A percentile compares a stretch with the other conserved stretches of the same genome.
Evolutionary conservation across 1,140 invertebrate genomes (phyloP).

Genomic region (Sesamia nonagrioides): DNA sequence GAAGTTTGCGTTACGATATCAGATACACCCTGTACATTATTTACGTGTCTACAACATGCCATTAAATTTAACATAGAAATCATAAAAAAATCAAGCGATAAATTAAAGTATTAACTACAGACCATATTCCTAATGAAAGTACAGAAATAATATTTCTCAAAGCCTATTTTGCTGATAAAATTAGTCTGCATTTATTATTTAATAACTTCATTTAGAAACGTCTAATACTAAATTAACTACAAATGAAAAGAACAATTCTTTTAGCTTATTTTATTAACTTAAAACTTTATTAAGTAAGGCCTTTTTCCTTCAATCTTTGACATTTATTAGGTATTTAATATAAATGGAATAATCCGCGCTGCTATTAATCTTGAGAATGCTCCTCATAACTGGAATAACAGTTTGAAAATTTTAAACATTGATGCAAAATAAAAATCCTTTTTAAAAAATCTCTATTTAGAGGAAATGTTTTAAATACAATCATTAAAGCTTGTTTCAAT

Average conservation of each 20-base stretch:
- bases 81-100: not conserved
- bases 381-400: slow-evolving; percentile 22
- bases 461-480: too few species aligned
- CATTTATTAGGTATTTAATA: slow-evolving; percentile 21
- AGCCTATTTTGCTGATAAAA: too few species aligned
- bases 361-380: slow-evolving; percentile 20
- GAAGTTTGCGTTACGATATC: too few species aligned
- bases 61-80: too few species aligned
- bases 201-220: too few species aligned
- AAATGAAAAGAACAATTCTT: not conserved
- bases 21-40: too few species aligned
- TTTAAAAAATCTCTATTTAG: too few species aligned
- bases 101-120: not conserved
- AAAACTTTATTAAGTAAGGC: slow-evolving; percentile 19
- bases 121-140: not conserved
- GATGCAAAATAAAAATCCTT: not conserved
- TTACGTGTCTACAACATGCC: too few species aligned
- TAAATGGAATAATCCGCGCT: slow-evolving; percentile 11
- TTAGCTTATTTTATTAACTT: slow-evolving; percentile 3
- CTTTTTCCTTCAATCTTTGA: slow-evolving; percentile 20
- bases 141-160: not conserved
- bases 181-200: too few species aligned
- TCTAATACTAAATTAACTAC: too few species aligned
- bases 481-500: too few species aligned
- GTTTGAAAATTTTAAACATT: not conserved